phyloP scores from a whole-genome alignment of 2,888 invertebrate species.

The Eupithecia exiguata region DNA sequence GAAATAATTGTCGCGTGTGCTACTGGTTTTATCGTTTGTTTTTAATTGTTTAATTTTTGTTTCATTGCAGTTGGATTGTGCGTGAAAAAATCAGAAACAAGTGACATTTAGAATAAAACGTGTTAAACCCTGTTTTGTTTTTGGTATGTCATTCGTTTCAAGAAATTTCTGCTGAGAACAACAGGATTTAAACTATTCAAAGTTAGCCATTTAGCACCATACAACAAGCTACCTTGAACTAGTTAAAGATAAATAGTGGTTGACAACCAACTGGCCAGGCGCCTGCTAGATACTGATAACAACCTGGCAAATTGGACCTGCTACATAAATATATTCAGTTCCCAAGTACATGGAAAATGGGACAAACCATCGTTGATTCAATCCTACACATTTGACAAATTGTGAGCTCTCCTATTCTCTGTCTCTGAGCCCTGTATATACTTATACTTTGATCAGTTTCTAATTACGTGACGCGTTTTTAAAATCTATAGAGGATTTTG shows the following conservation, averaged over 20 bases:
- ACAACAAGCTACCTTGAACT: constrained; percentile 58
- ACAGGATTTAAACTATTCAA: constrained; percentile 5
- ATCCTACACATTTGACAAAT: background rate
- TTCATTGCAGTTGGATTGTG: constrained; percentile 16
- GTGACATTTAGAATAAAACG: background rate
- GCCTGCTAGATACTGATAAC: constrained; percentile 62
- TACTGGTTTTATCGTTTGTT: constrained; percentile 36
- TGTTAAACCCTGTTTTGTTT: background rate
- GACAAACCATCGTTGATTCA: background rate
- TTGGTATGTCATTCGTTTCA: background rate
- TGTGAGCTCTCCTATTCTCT: background rate
- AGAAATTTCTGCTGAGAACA: background rate
- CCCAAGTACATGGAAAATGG: background rate
- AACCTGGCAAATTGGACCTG: constrained; percentile 61
- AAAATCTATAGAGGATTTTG: background rate
- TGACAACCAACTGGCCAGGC: constrained; percentile 58
- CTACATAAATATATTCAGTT: background rate
- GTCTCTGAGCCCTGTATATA: background rate
- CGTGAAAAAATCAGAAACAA: constrained; percentile 7
- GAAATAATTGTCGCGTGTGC: constrained; percentile 49
- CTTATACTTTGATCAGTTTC: background rate
- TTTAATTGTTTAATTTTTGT: constrained; percentile 22
- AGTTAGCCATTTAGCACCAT: constrained; percentile 56
- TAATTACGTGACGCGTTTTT: background rate
- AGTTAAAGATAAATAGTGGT: constrained; percentile 61